Conservation (phyloP, 1,140 invertebrate genomes). For the Neotoxoptera formosana region DNA sequence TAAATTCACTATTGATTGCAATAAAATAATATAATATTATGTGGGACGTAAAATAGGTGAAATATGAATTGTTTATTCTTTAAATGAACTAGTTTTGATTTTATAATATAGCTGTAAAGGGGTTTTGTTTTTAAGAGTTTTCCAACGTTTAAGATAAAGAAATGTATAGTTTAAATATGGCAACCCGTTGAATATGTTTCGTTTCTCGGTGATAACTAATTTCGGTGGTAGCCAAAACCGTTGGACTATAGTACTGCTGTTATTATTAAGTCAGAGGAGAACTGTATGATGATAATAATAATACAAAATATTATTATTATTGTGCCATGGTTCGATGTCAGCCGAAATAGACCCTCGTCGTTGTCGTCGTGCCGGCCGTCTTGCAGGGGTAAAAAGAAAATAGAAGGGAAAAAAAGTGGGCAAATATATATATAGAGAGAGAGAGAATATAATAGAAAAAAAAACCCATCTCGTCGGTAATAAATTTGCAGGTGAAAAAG, state of each 20-base stretch:
- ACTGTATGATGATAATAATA: not conserved
- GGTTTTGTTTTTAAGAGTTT: not conserved
- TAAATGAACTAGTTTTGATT: not conserved
- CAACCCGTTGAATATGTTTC: not conserved
- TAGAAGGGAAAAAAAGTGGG: not conserved
- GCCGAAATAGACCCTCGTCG: conserved; percentile 10
- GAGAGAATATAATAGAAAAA: conserved; percentile 26
- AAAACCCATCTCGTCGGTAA: conserved; percentile 41
- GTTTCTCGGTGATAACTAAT: too few relatives aligned
- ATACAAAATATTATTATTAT: not conserved
- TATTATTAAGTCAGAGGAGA: not conserved
- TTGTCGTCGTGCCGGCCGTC: not conserved
- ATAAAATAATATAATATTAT: not conserved
- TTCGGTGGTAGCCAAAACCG: not conserved
- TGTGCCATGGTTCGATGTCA: not conserved
- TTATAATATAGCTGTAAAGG: not conserved
- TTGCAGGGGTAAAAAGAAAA: not conserved
- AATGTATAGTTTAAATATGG: not conserved
- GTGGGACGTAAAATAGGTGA: too few relatives aligned
- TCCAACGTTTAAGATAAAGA: not conserved
- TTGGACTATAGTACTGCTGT: not conserved
- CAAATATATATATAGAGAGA: too few relatives aligned
- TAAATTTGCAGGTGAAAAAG: conserved; percentile 54
- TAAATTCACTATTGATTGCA: not conserved
- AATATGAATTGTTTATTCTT: not conserved